phyloP scores from a whole-genome alignment of 2,888 invertebrate species.

The Aproaerema taeniolella region DNA sequence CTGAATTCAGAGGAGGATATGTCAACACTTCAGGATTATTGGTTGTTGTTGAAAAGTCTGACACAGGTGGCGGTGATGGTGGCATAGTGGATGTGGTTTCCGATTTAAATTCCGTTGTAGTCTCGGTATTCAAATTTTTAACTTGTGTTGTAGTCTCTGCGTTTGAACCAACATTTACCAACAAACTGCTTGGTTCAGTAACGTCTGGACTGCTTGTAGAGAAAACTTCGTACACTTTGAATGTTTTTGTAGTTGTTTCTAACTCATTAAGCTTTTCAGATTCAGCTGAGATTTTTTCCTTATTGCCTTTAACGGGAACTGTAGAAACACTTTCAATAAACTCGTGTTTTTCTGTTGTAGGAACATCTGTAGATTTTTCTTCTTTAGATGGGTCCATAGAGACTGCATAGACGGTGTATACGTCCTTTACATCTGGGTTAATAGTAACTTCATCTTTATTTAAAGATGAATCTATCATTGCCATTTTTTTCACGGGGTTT shows the following conservation, averaged over 20 bases:
- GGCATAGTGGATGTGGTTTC: conserved; percentile 57
- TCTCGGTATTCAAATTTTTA: conserved; percentile 25
- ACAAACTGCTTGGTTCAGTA: conserved; percentile 29
- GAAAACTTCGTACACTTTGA: conserved; percentile 61
- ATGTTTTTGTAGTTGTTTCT: conserved; percentile 53
- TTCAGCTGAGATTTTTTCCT: conserved; percentile 39
- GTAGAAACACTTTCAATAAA: conserved; percentile 64
- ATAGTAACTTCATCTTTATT: conserved; percentile 28
- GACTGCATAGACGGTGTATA: conserved; percentile 42
- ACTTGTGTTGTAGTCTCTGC: conserved; percentile 23
- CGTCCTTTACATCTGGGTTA: conserved; percentile 34
- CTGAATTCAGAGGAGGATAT: conserved; percentile 54
- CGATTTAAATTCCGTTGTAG: conserved; percentile 51
- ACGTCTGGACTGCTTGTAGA: conserved; percentile 36
- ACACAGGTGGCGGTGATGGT: conserved; percentile 36
- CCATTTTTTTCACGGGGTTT: conserved; percentile 35
- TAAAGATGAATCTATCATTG: conserved; percentile 27
- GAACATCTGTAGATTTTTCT: conserved; percentile 23
- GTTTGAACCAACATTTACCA: conserved; percentile 22
- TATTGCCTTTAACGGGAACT: conserved; percentile 40
- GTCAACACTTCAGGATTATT: conserved; percentile 52
- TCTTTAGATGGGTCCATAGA: conserved; percentile 35
- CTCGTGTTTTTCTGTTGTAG: conserved; percentile 35
- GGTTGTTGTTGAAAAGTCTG: conserved; percentile 32
- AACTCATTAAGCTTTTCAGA: conserved; percentile 38